Conservation (phyloP, 2,797 vertebrate genomes). For the Falco cherrug region DNA sequence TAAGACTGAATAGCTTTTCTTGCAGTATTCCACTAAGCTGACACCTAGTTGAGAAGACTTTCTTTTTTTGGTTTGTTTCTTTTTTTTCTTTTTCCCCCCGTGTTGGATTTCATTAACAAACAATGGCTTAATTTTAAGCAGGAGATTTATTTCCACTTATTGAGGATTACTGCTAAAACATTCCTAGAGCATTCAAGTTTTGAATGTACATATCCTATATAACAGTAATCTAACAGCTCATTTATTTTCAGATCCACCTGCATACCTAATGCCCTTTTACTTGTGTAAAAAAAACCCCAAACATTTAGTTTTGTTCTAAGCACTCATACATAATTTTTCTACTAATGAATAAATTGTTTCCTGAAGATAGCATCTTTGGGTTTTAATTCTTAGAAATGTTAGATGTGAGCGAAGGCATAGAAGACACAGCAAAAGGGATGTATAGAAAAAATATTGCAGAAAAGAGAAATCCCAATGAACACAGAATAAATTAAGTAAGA, state of each 20-base stretch:
- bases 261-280: not conserved
- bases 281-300: not conserved
- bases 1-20: not conserved
- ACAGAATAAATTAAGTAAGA: not conserved
- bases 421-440: not conserved
- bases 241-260: not conserved
- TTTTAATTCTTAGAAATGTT: not conserved
- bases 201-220: not conserved
- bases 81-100: accelerated
- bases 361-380: not conserved
- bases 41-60: not conserved
- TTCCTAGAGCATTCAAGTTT: not conserved
- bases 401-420: not conserved
- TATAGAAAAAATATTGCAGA: not conserved
- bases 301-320: not conserved
- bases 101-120: not conserved
- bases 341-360: not conserved
- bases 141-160: constrained; percentile 46
- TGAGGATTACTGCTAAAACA: constrained; percentile 11
- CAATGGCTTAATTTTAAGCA: constrained; percentile 20
- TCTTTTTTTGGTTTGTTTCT: too few species aligned
- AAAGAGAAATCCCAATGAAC: not conserved
- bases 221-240: not conserved
- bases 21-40: not conserved
- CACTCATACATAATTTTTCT: not conserved